Evolutionary conservation across 2,113 vertebrate genomes (phyloP).

Genomic region (Eidolon helvum): DNA sequence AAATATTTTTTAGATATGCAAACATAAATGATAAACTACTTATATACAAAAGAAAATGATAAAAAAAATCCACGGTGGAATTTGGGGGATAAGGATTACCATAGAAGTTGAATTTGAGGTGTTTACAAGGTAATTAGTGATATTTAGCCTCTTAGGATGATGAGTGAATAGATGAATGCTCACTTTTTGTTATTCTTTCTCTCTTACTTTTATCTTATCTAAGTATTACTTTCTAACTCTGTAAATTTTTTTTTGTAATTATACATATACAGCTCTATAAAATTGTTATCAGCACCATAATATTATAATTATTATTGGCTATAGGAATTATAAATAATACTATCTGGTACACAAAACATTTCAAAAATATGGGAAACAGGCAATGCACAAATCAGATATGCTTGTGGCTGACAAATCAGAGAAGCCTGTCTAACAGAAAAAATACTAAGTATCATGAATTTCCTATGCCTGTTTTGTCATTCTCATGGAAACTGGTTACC

Average conservation of each 20-base stretch:
- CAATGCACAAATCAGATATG: background rate
- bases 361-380: background rate
- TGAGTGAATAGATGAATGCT: accelerated
- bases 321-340: background rate
- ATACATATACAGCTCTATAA: background rate
- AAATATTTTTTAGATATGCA: background rate
- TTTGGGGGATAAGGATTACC: background rate
- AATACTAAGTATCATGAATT: background rate
- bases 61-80: background rate
- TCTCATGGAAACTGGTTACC: background rate
- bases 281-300: background rate
- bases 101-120: background rate
- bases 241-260: background rate
- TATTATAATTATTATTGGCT: background rate
- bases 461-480: background rate
- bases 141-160: background rate
- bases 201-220: background rate
- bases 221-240: background rate
- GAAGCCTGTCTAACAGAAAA: background rate
- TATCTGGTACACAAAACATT: background rate
- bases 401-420: background rate
- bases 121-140: background rate
- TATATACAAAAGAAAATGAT: background rate
- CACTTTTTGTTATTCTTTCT: background rate
- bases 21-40: background rate